phyloP scores from a whole-genome alignment of 2,797 vertebrate species.

The Otus scops region DNA sequence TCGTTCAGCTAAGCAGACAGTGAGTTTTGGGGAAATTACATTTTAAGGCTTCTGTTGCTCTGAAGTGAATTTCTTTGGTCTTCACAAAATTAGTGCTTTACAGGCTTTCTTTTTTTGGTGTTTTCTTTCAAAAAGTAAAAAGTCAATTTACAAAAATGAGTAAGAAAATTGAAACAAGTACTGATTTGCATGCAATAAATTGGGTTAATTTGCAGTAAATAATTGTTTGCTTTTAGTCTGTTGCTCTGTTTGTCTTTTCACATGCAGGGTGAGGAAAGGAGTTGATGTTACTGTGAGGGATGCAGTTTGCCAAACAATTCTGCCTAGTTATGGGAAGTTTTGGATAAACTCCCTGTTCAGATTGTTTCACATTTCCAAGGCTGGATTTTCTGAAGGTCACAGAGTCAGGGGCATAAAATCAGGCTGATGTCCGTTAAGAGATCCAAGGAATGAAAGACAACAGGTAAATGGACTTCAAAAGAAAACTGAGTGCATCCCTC shows the following conservation, averaged over 20 bases:
- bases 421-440: background rate
- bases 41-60: background rate
- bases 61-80: background rate
- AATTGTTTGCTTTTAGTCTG: background rate
- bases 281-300: background rate
- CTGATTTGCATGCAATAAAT: background rate
- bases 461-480: background rate
- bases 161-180: background rate
- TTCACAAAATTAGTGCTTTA: background rate
- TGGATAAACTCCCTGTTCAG: background rate
- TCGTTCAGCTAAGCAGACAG: background rate
- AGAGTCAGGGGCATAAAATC: background rate
- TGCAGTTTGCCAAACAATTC: background rate
- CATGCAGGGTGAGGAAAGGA: background rate
- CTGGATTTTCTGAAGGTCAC: background rate
- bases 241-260: background rate
- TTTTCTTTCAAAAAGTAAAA: background rate
- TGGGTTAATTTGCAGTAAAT: background rate
- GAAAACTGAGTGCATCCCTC: background rate
- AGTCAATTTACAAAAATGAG: background rate
- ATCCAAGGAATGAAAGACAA: background rate
- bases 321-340: background rate
- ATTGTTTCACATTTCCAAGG: background rate
- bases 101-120: background rate
- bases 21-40: background rate